Conservation (phyloP, 1,140 invertebrate genomes). For the Anastrepha ludens region DNA sequence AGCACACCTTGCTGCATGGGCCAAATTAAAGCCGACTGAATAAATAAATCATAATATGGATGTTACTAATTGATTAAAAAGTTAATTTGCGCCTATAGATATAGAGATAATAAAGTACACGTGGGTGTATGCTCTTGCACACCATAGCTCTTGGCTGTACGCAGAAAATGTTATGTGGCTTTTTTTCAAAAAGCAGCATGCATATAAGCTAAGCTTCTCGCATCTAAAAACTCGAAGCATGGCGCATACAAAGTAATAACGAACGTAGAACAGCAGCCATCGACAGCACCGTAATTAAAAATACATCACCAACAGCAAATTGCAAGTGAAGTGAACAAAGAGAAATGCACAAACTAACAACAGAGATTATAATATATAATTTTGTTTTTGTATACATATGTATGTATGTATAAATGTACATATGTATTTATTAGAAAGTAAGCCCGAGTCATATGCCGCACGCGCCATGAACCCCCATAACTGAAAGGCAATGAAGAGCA, state of each 20-base stretch:
- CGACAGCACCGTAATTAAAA: conserved; percentile 42
- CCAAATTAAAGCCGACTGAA: too few relatives aligned
- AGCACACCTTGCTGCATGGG: too few relatives aligned
- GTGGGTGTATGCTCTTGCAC: too few relatives aligned
- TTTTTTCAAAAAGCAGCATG: not conserved
- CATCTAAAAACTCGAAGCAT: not conserved
- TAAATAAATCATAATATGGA: too few relatives aligned
- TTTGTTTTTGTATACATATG: not conserved
- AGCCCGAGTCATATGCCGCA: not conserved
- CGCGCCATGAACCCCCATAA: not conserved
- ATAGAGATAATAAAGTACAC: too few relatives aligned
- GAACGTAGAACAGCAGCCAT: not conserved
- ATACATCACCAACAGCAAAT: conserved; percentile 27
- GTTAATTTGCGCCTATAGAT: too few relatives aligned
- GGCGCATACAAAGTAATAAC: conserved; percentile 12
- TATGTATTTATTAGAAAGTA: not conserved
- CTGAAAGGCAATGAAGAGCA: not conserved
- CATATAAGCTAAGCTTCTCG: not conserved
- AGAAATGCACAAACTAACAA: not conserved
- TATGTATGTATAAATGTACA: not conserved
- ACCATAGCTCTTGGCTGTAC: too few relatives aligned
- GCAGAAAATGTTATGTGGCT: too few relatives aligned
- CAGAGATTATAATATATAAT: not conserved
- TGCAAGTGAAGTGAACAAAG: conserved; percentile 14
- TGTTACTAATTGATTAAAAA: too few relatives aligned